These are phyloP conservation scores for Oscheius onirici DNA, from an alignment of 2,888 invertebrate species.

Conservation along the genomic window DNA sequence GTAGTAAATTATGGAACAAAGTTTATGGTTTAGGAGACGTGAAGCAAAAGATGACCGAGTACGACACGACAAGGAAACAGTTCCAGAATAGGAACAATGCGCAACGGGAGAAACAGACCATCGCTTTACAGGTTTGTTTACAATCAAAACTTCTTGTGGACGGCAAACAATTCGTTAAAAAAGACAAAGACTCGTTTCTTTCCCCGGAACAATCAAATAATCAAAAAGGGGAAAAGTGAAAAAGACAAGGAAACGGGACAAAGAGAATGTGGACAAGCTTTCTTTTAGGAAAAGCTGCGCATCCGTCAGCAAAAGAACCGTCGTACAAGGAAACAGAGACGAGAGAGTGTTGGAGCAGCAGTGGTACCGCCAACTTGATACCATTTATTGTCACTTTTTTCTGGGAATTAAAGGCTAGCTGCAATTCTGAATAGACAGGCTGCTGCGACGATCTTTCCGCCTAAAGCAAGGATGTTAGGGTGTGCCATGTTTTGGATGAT, in stretches of 20 bases:
- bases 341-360: conserved; percentile 12
- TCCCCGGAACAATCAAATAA: not conserved
- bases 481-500: conserved; percentile 60
- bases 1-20: not conserved
- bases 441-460: conserved; percentile 44
- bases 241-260: too few species aligned
- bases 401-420: conserved; percentile 18
- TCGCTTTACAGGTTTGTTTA: conserved; percentile 61
- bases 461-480: conserved; percentile 48
- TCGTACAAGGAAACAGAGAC: conserved; percentile 9
- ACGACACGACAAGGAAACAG: conserved; percentile 62
- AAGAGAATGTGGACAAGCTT: too few species aligned
- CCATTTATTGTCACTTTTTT: not conserved
- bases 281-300: conserved; percentile 21
- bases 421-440: conserved; percentile 40
- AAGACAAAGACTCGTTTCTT: too few species aligned
- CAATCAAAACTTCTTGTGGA: too few species aligned
- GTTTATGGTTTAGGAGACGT: conserved; percentile 68
- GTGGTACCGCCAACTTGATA: not conserved
- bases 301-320: conserved; percentile 23
- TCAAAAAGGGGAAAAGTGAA: too few species aligned
- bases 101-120: conserved; percentile 63
- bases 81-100: conserved; percentile 62
- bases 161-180: too few species aligned
- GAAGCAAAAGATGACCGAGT: conserved; percentile 65